phyloP scores from a whole-genome alignment of 2,113 vertebrate genomes.

The Phylloscopus trochilus region DNA sequence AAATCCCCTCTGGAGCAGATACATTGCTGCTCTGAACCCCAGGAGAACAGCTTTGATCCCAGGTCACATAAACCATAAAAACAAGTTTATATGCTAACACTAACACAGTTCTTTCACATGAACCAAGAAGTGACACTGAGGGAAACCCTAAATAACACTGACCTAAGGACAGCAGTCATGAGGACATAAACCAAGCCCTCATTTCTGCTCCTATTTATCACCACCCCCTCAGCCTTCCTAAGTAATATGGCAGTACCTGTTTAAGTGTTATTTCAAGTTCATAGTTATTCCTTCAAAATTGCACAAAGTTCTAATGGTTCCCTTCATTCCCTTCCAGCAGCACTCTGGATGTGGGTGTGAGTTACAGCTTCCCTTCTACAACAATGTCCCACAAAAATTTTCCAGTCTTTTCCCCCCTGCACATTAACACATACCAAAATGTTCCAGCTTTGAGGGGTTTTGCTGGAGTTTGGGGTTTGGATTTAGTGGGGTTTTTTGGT shows the following conservation, averaged over 20 bases:
- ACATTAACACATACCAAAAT: not conserved
- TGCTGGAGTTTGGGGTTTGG: not conserved
- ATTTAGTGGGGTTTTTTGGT: rapidly evolving
- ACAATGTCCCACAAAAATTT: not conserved
- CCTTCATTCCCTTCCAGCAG: slow-evolving; percentile 17
- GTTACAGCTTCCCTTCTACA: not conserved
- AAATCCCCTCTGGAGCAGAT: not conserved
- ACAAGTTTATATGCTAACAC: not conserved
- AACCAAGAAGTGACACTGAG: not conserved
- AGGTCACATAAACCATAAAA: not conserved
- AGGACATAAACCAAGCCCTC: not conserved
- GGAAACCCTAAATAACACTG: not conserved
- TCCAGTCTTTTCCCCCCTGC: not conserved
- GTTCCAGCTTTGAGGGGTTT: not conserved
- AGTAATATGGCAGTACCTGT: not conserved
- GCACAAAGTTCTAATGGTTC: not conserved
- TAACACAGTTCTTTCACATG: slow-evolving; percentile 23
- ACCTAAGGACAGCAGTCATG: not conserved
- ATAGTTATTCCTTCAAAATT: not conserved
- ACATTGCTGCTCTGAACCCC: not conserved
- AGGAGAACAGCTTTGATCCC: not conserved
- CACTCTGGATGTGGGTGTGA: not conserved
- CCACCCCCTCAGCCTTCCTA: not conserved
- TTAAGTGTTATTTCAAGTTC: not conserved
- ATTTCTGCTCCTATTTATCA: not conserved